A percentile compares a stretch with the other conserved stretches of the same genome.
phyloP scores from a whole-genome alignment of 2,888 invertebrate genomes.

The Hetaerina titia region DNA sequence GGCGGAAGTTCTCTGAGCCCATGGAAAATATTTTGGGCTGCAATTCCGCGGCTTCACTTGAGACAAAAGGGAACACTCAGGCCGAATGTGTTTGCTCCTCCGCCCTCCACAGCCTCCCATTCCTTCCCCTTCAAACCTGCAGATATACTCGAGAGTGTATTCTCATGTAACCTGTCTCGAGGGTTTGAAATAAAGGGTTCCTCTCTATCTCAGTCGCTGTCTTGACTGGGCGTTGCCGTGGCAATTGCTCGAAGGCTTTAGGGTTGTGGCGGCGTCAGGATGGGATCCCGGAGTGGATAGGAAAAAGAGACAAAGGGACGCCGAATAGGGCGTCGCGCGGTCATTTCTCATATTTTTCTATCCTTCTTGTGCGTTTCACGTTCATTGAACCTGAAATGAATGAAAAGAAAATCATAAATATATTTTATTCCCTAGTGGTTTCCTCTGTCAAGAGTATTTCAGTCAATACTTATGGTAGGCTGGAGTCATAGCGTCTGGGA shows the following conservation, averaged over 20 bases:
- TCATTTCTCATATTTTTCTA: slow-evolving; percentile 2
- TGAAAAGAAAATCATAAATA: background rate
- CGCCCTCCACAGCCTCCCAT: background rate
- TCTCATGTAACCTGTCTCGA: slow-evolving; percentile 45
- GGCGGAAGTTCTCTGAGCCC: background rate
- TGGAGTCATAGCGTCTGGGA: too few relatives aligned
- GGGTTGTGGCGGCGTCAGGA: slow-evolving; percentile 18
- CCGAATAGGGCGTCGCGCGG: background rate
- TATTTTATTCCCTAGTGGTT: background rate
- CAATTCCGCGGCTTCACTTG: background rate
- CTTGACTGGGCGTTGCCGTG: slow-evolving; percentile 38
- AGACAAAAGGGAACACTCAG: background rate
- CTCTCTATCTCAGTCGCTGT: background rate
- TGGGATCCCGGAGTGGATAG: background rate
- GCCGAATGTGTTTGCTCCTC: background rate
- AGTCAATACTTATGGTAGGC: too few relatives aligned
- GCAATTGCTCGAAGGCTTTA: slow-evolving; percentile 17
- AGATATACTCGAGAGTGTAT: background rate
- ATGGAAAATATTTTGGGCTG: background rate
- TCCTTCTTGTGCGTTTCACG: background rate
- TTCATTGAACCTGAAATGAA: background rate
- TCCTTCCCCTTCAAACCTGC: background rate
- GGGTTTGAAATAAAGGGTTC: slow-evolving; percentile 36
- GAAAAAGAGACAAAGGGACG: background rate
- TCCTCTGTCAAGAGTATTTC: background rate